Conservation (phyloP, 2,797 vertebrate genomes). For the Eutrigla gurnardus region DNA sequence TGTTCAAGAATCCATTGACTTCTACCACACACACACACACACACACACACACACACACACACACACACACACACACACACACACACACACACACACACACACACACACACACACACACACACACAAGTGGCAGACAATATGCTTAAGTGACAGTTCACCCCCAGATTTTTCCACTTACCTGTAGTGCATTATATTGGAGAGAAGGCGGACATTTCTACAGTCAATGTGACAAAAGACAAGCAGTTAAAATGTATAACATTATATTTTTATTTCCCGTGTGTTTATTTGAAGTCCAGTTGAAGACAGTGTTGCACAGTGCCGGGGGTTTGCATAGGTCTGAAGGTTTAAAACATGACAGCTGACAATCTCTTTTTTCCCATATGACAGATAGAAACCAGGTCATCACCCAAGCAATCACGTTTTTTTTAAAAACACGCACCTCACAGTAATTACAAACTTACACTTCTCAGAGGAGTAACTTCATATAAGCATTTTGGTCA, state of each 20-base stretch:
- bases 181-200: too few species aligned
- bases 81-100: too few species aligned
- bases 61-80: too few species aligned
- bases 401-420: conserved; percentile 3
- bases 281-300: conserved; percentile 85
- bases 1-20: not conserved
- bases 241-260: conserved; percentile 29
- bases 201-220: too few species aligned
- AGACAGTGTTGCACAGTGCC: conserved; percentile 84
- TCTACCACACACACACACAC: too few species aligned
- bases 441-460: conserved; percentile 24
- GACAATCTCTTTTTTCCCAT: conserved; percentile 34
- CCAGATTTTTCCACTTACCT: too few species aligned
- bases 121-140: too few species aligned
- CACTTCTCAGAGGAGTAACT: not conserved
- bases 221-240: conserved; percentile 15
- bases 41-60: too few species aligned
- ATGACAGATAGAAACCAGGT: conserved; percentile 28
- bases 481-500: conserved; percentile 24
- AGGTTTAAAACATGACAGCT: conserved; percentile 56
- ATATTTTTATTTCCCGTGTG: conserved; percentile 40
- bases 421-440: conserved; percentile 30
- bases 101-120: too few species aligned
- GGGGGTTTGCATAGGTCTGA: conserved; percentile 90
- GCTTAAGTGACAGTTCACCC: too few species aligned